Evolutionary conservation across 2,888 invertebrate species (phyloP), one percentile per base, ranked within the genome.

Genomic region (Dryomyza anilis): DNA sequence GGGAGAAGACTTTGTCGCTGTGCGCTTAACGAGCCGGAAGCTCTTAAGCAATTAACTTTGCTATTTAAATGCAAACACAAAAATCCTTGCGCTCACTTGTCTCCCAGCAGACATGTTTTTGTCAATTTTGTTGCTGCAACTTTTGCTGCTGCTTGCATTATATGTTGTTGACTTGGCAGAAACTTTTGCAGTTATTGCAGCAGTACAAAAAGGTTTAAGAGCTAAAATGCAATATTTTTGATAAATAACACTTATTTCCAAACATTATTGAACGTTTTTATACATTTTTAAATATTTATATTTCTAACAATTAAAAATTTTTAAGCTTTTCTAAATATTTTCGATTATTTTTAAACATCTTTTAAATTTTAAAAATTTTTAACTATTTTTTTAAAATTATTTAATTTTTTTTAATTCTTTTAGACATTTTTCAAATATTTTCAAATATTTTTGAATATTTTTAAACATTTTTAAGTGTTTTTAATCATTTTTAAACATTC

Each of bases 41-140:
- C 63, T 63, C 63, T 63, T 63, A 55, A 63, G 53, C 63, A 63
- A 63, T 63, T 56, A 46, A 56, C 63, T 63, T 55, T 63, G 25
- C 63, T 61, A 63, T 56, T 63, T 63, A 36, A 63, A 63, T 56
- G 23, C 56, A 46, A 46, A 46, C 43, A 63, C 29, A 61, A 50
- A 50, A 58, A 43, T 25, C 30, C 25, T 21, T n/a, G n/a, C n/a
- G n/a, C n/a, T n/a, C n/a, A n/a, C n/a, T 43, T 58, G 27, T 43
- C 10, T 43, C 7, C 16, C 19, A 14, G 33, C 48, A 19, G 10
- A 23, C 48, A 48, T 25, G 25, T 23, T 48, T 7, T 48, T 48
- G 7, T 23, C 25, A 23, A 23, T 12, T 48, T 48, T 14, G n/a
- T n/a, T n/a, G n/a, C n/a, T n/a, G n/a, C n/a, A n/a, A n/a, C n/a